Conservation (phyloP, 1,140 invertebrate genomes). For the Xylocopa sonorina region DNA sequence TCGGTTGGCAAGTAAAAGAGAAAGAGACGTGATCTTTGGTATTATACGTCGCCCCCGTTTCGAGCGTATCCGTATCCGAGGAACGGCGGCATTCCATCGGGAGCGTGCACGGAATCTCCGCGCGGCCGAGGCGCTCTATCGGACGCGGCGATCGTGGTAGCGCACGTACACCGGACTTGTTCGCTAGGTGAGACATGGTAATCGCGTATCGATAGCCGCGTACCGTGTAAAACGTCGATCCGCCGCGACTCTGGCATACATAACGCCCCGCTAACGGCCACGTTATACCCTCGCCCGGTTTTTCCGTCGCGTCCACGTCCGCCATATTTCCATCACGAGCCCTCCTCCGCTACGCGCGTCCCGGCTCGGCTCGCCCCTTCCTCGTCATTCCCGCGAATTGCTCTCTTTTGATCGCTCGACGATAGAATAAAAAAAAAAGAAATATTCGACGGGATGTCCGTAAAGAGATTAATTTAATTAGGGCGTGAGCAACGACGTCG, state of each 20-base stretch:
- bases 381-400: neutral
- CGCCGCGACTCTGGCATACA: conserved; percentile 21
- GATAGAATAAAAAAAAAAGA: neutral
- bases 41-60: conserved; percentile 14
- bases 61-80: neutral
- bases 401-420: neutral
- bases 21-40: neutral
- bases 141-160: conserved; percentile 31
- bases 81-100: conserved; percentile 9
- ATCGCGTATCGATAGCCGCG: conserved; percentile 52
- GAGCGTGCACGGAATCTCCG: conserved; percentile 5
- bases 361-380: no score
- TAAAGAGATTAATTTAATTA: neutral
- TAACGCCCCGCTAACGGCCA: conserved; percentile 35
- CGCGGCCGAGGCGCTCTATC: conserved; percentile 26
- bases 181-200: conserved; percentile 37
- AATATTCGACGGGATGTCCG: neutral
- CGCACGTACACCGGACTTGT: conserved; percentile 28
- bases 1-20: conserved; percentile 1
- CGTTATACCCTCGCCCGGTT: no score
- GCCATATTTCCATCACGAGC: neutral
- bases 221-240: conserved; percentile 42
- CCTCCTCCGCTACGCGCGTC: neutral
- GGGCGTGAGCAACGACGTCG: neutral
- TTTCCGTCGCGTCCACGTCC: neutral